These are phyloP conservation scores for Sphyrna mokarran DNA, from an alignment of 2,113 vertebrate genomes.

Conservation along the genomic window DNA sequence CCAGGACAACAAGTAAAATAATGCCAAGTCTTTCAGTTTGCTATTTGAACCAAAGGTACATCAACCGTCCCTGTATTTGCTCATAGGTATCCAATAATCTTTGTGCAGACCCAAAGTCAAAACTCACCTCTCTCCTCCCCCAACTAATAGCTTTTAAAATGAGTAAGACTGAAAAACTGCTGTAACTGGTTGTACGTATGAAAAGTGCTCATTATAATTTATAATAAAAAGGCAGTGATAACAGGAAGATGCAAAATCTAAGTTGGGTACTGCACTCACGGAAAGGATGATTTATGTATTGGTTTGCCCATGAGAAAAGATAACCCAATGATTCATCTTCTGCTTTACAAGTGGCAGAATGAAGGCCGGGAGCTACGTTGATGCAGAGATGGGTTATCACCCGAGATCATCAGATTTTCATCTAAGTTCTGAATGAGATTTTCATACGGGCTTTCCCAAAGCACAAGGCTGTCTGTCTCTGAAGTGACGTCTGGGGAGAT, in stretches of 20 bases:
- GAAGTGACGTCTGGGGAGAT: background rate
- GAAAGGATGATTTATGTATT: background rate
- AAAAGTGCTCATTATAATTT: background rate
- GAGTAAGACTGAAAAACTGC: background rate
- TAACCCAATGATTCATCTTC: background rate
- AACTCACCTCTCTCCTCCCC: background rate
- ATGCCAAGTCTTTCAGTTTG: background rate
- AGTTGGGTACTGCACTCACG: background rate
- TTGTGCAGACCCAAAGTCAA: background rate
- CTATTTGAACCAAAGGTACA: background rate
- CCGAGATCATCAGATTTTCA: background rate
- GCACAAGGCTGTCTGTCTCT: background rate
- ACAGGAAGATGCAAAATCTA: background rate
- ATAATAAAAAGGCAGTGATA: background rate
- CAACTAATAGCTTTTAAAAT: background rate
- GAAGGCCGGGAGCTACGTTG: background rate
- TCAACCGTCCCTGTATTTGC: background rate
- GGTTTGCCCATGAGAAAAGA: background rate
- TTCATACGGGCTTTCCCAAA: background rate
- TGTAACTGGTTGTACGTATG: background rate
- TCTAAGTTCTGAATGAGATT: background rate
- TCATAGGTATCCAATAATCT: background rate
- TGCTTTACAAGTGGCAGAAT: background rate
- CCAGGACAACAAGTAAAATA: background rate
- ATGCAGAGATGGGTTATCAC: background rate